phyloP scores from a whole-genome alignment of 2,888 invertebrate genomes.

The Nyleta sp. region DNA sequence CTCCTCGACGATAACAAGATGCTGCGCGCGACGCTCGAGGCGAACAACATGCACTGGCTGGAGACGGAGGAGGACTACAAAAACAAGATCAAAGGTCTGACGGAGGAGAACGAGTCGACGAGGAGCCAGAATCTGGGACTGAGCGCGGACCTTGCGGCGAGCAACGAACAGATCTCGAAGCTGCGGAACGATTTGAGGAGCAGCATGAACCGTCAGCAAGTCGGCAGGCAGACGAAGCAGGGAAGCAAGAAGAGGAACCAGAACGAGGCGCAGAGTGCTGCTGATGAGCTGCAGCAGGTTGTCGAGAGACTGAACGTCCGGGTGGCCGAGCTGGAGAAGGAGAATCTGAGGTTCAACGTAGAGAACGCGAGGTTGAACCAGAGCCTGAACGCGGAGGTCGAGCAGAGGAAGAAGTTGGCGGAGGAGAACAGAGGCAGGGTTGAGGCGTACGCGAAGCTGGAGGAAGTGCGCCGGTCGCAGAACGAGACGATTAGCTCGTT shows the following conservation, averaged over 20 bases:
- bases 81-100: conserved; percentile 15
- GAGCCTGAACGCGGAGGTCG: background rate
- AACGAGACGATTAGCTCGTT: conserved; percentile 38
- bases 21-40: conserved; percentile 27
- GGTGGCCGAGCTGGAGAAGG: conserved; percentile 19
- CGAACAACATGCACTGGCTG: conserved; percentile 43
- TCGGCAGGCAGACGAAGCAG: conserved; percentile 16
- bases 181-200: conserved; percentile 10
- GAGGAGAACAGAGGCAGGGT: conserved; percentile 2
- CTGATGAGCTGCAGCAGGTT: conserved; percentile 22
- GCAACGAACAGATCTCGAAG: conserved; percentile 24
- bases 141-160: conserved; percentile 5
- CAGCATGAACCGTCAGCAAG: background rate
- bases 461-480: conserved; percentile 14
- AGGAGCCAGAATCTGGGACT: background rate
- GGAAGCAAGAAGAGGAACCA: conserved; percentile 18
- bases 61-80: conserved; percentile 49
- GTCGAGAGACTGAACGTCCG: conserved; percentile 25
- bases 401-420: conserved; percentile 14
- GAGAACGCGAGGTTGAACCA: conserved; percentile 11
- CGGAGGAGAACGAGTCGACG: background rate
- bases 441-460: background rate
- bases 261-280: background rate
- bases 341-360: conserved; percentile 3
- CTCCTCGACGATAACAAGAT: conserved; percentile 52